Conservation (phyloP, 1,140 invertebrate species). For the Apis mellifera region DNA sequence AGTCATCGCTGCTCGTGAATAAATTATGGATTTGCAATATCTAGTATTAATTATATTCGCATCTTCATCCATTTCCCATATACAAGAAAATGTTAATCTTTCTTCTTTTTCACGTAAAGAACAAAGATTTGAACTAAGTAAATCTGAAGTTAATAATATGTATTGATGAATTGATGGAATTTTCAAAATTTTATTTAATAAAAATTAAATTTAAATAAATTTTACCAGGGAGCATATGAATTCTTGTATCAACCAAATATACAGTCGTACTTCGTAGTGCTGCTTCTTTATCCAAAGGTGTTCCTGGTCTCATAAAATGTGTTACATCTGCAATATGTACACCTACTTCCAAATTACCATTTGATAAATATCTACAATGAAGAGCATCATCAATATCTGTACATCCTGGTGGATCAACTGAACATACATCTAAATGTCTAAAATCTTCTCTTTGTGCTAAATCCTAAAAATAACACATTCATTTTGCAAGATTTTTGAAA, state of each 20-base stretch:
- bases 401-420: conserved; percentile 99
- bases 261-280: conserved; percentile 93
- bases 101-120: conserved; percentile 93
- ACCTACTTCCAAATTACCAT: conserved; percentile 93
- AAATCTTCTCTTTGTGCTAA: conserved; percentile 90
- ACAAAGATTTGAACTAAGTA: conserved; percentile 96
- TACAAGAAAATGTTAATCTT: conserved; percentile 95
- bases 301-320: conserved; percentile 94
- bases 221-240: conserved; percentile 93
- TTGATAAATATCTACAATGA: conserved; percentile 90
- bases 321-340: conserved; percentile 98
- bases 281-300: conserved; percentile 93
- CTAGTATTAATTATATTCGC: conserved; percentile 92
- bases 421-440: conserved; percentile 93
- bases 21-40: conserved; percentile 97
- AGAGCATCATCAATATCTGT: conserved; percentile 99
- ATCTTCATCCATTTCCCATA: conserved; percentile 94
- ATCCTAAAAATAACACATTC: conserved; percentile 83
- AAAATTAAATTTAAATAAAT: not conserved
- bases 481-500: not conserved
- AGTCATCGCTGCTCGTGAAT: conserved; percentile 93
- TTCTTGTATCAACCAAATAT: conserved; percentile 93
- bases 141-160: conserved; percentile 82
- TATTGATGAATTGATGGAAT: conserved; percentile 11
- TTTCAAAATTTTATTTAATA: conserved; percentile 20